These are phyloP conservation scores for Aporophyla nigra DNA, from an alignment of 2,888 invertebrate species.

Conservation along the genomic window DNA sequence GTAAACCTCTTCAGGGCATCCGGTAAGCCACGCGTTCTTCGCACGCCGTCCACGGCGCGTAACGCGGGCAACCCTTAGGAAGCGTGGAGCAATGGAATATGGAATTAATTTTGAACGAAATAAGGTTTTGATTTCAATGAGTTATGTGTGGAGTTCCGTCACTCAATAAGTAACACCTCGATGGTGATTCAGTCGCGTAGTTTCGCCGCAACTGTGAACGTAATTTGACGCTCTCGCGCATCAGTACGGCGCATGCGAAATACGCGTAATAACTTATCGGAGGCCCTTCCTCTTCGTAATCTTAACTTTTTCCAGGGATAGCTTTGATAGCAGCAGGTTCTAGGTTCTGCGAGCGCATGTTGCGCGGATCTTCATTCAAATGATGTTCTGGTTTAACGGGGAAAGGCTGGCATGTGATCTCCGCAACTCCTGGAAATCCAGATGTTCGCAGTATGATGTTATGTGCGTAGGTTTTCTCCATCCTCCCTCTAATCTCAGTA, in stretches of 20 bases:
- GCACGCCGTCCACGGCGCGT: constrained; percentile 47
- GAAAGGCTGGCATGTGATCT: constrained; percentile 56
- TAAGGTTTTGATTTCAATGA: constrained; percentile 23
- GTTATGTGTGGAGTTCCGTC: constrained; percentile 21
- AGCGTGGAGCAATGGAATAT: constrained; percentile 29
- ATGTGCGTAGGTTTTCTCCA: constrained; percentile 26
- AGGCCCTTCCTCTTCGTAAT: constrained; percentile 50
- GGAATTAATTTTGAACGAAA: constrained; percentile 1
- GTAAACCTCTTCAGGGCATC: constrained; percentile 29
- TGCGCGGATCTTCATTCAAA: constrained; percentile 42
- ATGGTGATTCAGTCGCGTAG: constrained; percentile 19
- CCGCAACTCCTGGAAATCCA: constrained; percentile 56
- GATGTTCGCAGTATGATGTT: constrained; percentile 49
- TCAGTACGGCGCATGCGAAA: constrained; percentile 50
- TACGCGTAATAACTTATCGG: constrained; percentile 53
- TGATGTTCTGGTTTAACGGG: constrained; percentile 47
- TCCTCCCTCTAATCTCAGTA: constrained; percentile 10
- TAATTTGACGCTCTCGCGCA: constrained; percentile 27
- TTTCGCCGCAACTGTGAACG: constrained; percentile 36
- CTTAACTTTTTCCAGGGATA: constrained; percentile 55
- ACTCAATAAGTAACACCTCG: constrained; percentile 24
- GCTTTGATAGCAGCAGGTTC: constrained; percentile 47
- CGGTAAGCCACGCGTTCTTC: constrained; percentile 53
- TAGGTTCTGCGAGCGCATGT: constrained; percentile 43
- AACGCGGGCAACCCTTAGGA: constrained; percentile 37